Evolutionary conservation across 2,797 vertebrate species (phyloP), one percentile per base, ranked within the genome.

Genomic region (Pelodytes ibericus): DNA sequence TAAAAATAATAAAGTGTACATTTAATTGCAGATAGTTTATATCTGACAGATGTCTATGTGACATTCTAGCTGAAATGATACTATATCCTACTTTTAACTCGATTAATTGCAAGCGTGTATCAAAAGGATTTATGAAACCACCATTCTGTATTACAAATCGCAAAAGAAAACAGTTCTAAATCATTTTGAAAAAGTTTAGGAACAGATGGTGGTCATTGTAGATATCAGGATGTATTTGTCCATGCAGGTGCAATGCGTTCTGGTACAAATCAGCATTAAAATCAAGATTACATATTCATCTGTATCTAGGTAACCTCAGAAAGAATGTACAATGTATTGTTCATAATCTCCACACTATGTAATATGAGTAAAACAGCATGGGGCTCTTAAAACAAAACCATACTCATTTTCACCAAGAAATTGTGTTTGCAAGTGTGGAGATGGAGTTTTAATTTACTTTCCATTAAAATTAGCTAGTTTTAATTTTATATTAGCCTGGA

Each of bases 141-240:
- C 18, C 11, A 13, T 44, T 44, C 41, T 44, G 41, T 44, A 16
- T 16, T 44, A 44, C 41, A 44, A 44, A 44, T 44, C 15, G 18
- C 41, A 44, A 2, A 44, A 44, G 8, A 44, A 44, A 13, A 16
- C 18, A 10, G 18, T 44, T 44, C 18, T 22, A 56, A 22, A 56
- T 56, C 51, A 56, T 22, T 56, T 56, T 56, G 11, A 20, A 56
- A 49, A 20, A 56, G n/a, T 56, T 56, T 20, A 56, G 51, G 51
- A 56, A 56, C 51, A 44, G 41, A 44, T 44, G 41, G 41, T 44
- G 15, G 10, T 44, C 11, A 44, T 3, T 44, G 41, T 16, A 44
- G 41, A 44, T 10, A 16, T 44, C 1, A 44, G 18, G 41, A 44
- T 44, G 10, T 44, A 44, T 44, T 16, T 44, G 1, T 44, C 3